Percentiles rank a stretch among this genome's conserved stretches.
These are phyloP conservation scores for Phrynocephalus versicolor DNA, from an alignment of 2,113 vertebrate genomes.

Conservation along the genomic window DNA sequence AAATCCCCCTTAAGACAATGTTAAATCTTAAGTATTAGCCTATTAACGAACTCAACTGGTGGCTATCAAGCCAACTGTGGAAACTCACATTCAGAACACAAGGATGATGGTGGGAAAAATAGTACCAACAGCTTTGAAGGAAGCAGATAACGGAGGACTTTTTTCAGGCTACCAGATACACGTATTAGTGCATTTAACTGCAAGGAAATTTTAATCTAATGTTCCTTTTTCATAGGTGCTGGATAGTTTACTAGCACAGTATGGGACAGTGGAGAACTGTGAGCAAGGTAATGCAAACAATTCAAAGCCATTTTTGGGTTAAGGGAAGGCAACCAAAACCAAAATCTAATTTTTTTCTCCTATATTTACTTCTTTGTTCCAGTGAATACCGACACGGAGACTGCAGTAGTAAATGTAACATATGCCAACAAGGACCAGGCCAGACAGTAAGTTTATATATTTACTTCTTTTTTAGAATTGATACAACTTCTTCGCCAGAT, in stretches of 20 bases:
- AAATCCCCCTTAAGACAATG: too few relatives aligned
- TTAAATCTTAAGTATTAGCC: too few relatives aligned
- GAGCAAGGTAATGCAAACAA: constrained; percentile 83
- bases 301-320: constrained; percentile 42
- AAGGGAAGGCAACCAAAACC: constrained; percentile 22
- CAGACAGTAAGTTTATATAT: constrained; percentile 89
- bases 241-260: constrained; percentile 89
- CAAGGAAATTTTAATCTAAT: constrained; percentile 38
- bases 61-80: background rate
- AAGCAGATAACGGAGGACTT: background rate
- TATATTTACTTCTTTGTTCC: constrained; percentile 55
- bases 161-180: background rate
- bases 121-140: background rate
- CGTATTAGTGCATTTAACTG: background rate
- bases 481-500: background rate
- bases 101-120: background rate
- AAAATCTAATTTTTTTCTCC: constrained; percentile 49
- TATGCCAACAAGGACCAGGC: constrained; percentile 96
- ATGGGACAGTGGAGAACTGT: constrained; percentile 90
- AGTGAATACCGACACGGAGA: constrained; percentile 99
- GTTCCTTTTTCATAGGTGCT: constrained; percentile 77
- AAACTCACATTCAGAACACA: background rate
- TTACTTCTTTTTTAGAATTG: background rate
- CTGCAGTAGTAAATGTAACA: constrained; percentile 97
- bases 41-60: too few relatives aligned